phyloP scores from a whole-genome alignment of 2,797 vertebrate species.

The Oophaga sylvatica region DNA sequence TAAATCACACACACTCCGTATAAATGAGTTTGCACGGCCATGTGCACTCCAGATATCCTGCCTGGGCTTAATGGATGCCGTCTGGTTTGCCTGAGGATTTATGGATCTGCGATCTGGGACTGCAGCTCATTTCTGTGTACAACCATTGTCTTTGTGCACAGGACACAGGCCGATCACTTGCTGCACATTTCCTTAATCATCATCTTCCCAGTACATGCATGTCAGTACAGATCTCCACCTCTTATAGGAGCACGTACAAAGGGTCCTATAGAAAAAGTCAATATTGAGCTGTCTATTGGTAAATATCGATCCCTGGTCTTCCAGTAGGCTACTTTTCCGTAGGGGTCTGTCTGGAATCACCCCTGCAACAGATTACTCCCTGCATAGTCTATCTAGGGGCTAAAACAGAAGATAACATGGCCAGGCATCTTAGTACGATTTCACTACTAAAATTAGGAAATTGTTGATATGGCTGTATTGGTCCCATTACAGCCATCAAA shows the following conservation, averaged over 20 bases:
- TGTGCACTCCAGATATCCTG: conserved; percentile 5
- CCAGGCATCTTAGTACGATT: no score
- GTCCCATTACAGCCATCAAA: no score
- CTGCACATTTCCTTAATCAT: not conserved
- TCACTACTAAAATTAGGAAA: no score
- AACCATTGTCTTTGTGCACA: not conserved
- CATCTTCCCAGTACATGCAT: not conserved
- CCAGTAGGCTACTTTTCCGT: no score
- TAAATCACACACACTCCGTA: not conserved
- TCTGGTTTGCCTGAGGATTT: not conserved
- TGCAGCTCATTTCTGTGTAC: not conserved
- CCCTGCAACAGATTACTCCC: no score
- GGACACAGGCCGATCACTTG: not conserved
- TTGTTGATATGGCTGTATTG: no score
- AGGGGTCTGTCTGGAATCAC: no score
- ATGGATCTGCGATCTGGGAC: not conserved
- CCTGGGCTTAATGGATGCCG: not conserved
- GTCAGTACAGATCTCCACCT: no score
- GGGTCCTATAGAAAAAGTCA: not conserved
- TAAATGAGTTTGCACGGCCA: not conserved
- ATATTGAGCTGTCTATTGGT: not conserved
- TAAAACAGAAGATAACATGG: no score
- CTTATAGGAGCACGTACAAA: not conserved
- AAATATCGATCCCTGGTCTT: not conserved
- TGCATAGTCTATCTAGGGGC: no score